Base-by-base conservation (phyloP, 2,113 vertebrate genomes). In the Leiothrix lutea region DNA sequence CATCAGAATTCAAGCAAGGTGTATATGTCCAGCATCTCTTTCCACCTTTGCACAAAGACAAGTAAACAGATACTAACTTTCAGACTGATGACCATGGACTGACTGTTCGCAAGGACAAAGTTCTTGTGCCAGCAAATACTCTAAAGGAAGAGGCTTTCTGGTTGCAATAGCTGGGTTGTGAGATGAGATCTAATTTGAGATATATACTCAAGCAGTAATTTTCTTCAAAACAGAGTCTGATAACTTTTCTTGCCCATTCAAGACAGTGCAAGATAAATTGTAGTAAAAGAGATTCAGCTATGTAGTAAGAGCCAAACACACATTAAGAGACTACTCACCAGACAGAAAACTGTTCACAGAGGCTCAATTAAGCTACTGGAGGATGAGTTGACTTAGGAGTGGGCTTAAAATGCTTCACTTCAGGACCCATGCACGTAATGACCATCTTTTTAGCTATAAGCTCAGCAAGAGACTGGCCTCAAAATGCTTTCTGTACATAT, bases 1-100 rank as follows among this genome's bases (percentile, higher is more conserved):
- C 25, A 31, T 48, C 13, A 50, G 12, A 48, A 42, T 75, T 48
- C 29, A 66, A 57, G 12, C 8, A 29, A 25, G 13, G 7, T 48
- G 8, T n/a, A 2, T 29, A 10, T 48, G 25, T 57, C 57, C 35
- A 50, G 12, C 31, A 35, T 50, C 31, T 40, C 50, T 58, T 75
- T 42, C 21, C 35, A 50, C 11, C 25, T 35, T 75, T 58, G 8
- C 21, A 66, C 36, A 58, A 66, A 35, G 9, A 14, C 14, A 50
- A 31, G 25, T 21, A 22, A 58, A 42, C 3, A 0, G 31, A 21
- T 31, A 26, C 8, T 48, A 24, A 57, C 13, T 75, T 56, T 25
- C 6, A 66, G 51, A 48, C 35, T 35, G 25, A 31, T 50, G 31
- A 35, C 60, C 13, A 9, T 0, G 0, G 35, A 50, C 13, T 48